Base-by-base conservation (phyloP, 2,113 vertebrate species). In the Indicator maculatus region DNA sequence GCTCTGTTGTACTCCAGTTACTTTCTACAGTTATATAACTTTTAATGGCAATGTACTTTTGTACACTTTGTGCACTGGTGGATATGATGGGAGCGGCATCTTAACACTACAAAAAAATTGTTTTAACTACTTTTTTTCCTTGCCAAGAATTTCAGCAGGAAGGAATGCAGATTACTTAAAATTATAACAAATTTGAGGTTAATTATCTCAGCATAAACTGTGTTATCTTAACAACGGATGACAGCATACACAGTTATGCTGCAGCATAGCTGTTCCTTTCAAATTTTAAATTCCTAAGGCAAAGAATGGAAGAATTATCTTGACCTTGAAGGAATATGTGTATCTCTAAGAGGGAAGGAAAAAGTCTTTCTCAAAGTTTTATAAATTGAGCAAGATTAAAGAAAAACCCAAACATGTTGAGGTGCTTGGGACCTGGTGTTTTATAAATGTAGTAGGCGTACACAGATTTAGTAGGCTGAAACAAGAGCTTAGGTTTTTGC, bases 61-160 rank as follows among this genome's bases (percentile, higher is more conserved):
- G 4, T 84, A 6, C 0, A 1, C 33, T 60, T n/a, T 0, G 1
- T 53, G 19, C 27, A 56, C 16, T 64, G 38, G 30, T 28, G 27
- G n/a, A 9, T 56, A 18, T 50, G 58, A 26, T 38, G 16, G 38
- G 18, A 80, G 44, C n/a, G 15, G 28, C 28, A 33, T 5, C 36
- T 61, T 63, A 71, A 44, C 8, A 5, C 5, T 5, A 10, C 5
- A 12, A 12, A 24, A 31, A 19, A 27, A n/a, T 21, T 2, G 5
- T 4, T 44, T 66, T 52, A 56, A 53, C 4, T 33, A 4, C 3
- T 61, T 38, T 50, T 69, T 71, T 70, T 33, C 21, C 23, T 64
- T 89, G 15, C 13, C 8, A 56, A 56, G 26, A 75, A 45, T 24
- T 38, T 30, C 59, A 50, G 12, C 41, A 72, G 67, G 58, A 33